phyloP scores from a whole-genome alignment of 2,797 vertebrate species.

The Lerista edwardsae region DNA sequence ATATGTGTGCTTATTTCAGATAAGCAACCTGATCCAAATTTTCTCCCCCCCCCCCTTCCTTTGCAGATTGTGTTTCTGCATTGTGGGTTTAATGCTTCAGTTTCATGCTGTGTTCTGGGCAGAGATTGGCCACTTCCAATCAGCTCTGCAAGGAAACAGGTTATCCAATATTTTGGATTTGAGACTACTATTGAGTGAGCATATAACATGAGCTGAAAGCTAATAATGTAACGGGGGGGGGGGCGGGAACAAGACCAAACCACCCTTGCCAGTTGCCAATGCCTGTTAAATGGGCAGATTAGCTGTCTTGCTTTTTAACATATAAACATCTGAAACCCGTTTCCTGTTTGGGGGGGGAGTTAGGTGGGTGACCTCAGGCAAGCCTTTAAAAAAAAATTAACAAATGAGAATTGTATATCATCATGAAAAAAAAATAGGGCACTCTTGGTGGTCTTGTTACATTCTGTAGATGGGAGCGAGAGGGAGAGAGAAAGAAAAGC shows the following conservation, averaged over 20 bases:
- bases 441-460: conserved; percentile 88
- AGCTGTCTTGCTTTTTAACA: conserved; percentile 74
- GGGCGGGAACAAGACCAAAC: conserved; percentile 14
- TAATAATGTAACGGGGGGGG: conserved; percentile 33
- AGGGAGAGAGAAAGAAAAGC: conserved; percentile 69
- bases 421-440: conserved; percentile 65
- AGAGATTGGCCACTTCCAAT: background rate
- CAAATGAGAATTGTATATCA: conserved; percentile 79
- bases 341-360: conserved; percentile 74
- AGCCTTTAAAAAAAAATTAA: conserved; percentile 67
- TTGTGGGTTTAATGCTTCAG: rapidly evolving
- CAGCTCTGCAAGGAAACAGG: rapidly evolving
- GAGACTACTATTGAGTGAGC: conserved; percentile 19
- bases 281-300: conserved; percentile 71
- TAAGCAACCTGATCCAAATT: background rate
- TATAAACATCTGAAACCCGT: conserved; percentile 81
- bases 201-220: conserved; percentile 27
- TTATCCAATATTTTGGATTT: background rate
- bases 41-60: rapidly evolving
- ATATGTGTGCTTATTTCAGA: background rate
- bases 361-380: conserved; percentile 77
- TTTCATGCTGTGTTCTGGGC: background rate
- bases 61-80: background rate
- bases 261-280: conserved; percentile 53
- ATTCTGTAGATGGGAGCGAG: conserved; percentile 81